A percentile compares a stretch with the other conserved stretches of the same genome.
Evolutionary conservation across 2,888 invertebrate species (phyloP).

Genomic region (Perizoma flavofasciatum): DNA sequence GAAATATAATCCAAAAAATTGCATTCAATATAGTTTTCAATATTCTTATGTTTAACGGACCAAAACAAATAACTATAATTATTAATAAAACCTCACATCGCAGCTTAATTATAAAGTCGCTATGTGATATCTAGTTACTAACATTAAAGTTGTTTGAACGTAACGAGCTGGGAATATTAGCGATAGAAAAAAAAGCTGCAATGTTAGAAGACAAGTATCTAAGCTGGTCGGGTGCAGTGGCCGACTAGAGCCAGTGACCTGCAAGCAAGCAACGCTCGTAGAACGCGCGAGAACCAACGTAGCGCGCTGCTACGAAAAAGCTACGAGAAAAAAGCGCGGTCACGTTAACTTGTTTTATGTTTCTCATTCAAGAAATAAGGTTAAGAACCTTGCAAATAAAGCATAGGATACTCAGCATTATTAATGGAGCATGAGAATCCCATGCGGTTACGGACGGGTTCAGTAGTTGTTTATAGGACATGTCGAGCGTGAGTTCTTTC

Average conservation of each 20-base stretch:
- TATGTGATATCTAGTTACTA: conserved; percentile 35
- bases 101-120: conserved; percentile 32
- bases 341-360: conserved; percentile 28
- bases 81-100: conserved; percentile 19
- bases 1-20: no score
- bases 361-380: conserved; percentile 27
- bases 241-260: conserved; percentile 79
- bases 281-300: conserved; percentile 54
- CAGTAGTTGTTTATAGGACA: conserved; percentile 14
- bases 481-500: conserved; percentile 7
- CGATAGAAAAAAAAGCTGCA: conserved; percentile 78
- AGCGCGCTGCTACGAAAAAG: conserved; percentile 60
- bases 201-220: conserved; percentile 75
- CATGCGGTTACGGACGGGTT: conserved; percentile 18
- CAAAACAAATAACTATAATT: conserved; percentile 12
- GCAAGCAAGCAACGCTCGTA: conserved; percentile 53
- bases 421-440: conserved; percentile 23
- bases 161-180: conserved; percentile 71
- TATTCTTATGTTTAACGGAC: conserved; percentile 9
- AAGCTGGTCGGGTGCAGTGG: conserved; percentile 79
- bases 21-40: no score
- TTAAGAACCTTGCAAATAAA: conserved; percentile 30
- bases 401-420: conserved; percentile 24
- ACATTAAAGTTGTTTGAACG: conserved; percentile 52
- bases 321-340: conserved; percentile 57